Base-by-base conservation (phyloP, 53 echinoderm and acorn worm species). In the Luidia sarsii region DNA sequence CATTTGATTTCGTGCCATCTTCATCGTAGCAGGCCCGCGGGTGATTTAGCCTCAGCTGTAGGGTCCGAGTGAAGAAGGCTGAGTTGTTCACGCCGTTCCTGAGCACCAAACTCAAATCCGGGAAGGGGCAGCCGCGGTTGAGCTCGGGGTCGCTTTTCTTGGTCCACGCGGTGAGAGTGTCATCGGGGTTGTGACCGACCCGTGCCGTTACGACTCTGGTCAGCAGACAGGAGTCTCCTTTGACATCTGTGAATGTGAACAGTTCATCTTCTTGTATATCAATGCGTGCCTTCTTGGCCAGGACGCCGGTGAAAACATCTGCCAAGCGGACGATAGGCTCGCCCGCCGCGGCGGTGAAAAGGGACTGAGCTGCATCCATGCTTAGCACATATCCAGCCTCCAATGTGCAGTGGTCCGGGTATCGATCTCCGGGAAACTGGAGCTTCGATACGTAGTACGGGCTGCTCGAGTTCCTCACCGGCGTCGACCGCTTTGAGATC, bases 321-420 rank as follows among this genome's bases (percentile, higher is more conserved):
- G 86, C 80, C 35, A 95, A 81, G 2, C 92, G 89, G 14, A 91
- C 23, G 11, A 95, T 56, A 2, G 87, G 65, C 25, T 89, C 61
- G 34, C 74, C 64, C 73, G 71, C 89, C 0, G 95, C 83, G 27
- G 68, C 64, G 72, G 67, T 91, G 1, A 89, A 86, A 3, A 39
- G 33, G 3, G 72, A 77, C 38, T 43, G 54, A 4, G 80, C 95
- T 1, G 83, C 87, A 18, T 86, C 80, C 75, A 89, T 81, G 3
- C 90, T 86, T 1, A 95, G 50, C 14, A 95, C 87, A 39, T 75
- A 95, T 3, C 95, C 92, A 27, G 92, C 92, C 24, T 92, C 92
- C 2, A 63, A 43, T 0, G 92, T 89, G 37, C 95, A 95, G 57
- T 90, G 90, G 15, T 92, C 90, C 16, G 92, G 92, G 74, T 89